These are phyloP conservation scores for Calcarius lapponicus DNA, from an alignment of 2,797 vertebrate species.

Conservation along the genomic window DNA sequence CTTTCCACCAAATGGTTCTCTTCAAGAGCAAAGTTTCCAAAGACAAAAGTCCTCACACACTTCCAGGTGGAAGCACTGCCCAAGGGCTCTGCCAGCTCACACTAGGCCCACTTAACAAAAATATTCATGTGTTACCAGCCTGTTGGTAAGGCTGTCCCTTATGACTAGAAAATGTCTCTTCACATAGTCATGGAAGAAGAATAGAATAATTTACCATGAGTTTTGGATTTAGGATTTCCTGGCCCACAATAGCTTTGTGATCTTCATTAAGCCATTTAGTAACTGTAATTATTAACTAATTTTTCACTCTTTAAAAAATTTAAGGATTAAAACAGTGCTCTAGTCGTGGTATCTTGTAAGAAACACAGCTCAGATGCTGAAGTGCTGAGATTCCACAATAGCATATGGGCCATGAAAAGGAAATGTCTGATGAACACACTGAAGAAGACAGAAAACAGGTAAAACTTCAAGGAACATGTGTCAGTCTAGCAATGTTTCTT, in stretches of 20 bases:
- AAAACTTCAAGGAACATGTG: neutral
- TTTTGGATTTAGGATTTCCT: neutral
- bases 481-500: neutral
- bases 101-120: neutral
- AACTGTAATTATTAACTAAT: neutral
- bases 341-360: neutral
- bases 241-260: neutral
- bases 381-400: neutral
- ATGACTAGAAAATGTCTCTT: neutral
- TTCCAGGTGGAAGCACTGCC: neutral
- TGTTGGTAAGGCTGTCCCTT: neutral
- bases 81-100: neutral
- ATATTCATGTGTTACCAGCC: neutral
- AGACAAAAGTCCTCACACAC: neutral
- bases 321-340: neutral
- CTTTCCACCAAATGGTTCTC: neutral
- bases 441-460: neutral
- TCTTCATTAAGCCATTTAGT: neutral
- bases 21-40: neutral
- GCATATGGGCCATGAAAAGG: neutral
- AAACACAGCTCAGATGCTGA: neutral
- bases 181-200: neutral
- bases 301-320: neutral
- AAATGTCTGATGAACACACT: neutral
- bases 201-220: neutral